Percentiles rank a stretch among this genome's conserved stretches.
Evolutionary conservation across 2,888 invertebrate genomes (phyloP).

Genomic region (Drosophila mimetica): DNA sequence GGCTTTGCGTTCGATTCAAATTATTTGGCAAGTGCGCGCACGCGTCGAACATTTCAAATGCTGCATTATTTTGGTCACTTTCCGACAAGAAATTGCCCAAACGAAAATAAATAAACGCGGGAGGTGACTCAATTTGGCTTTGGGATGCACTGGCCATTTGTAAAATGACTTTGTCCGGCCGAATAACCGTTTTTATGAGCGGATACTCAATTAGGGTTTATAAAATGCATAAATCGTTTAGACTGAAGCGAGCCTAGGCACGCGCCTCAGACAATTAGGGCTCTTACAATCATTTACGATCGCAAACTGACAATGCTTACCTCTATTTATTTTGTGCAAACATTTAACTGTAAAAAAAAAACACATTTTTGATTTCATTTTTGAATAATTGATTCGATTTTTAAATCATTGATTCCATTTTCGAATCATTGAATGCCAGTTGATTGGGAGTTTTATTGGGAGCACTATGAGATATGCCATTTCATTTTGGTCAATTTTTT

Average conservation of each 20-base stretch:
- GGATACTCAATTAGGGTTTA: conserved; percentile 69
- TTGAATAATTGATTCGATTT: no score
- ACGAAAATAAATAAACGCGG: conserved; percentile 22
- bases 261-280: conserved; percentile 55
- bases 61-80: conserved; percentile 31
- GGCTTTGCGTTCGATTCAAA: conserved; percentile 56
- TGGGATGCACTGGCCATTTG: conserved; percentile 56
- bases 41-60: conserved; percentile 71
- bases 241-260: conserved; percentile 51
- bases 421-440: no score
- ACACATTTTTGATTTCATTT: no score
- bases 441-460: no score
- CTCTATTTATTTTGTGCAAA: conserved; percentile 8
- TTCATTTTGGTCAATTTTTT: no score
- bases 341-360: background rate
- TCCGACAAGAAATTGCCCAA: conserved; percentile 25
- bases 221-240: conserved; percentile 63
- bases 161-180: conserved; percentile 15
- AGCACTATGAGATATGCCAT: no score
- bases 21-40: conserved; percentile 71
- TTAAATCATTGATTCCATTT: no score
- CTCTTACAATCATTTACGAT: conserved; percentile 32
- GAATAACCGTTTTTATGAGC: conserved; percentile 46
- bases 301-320: conserved; percentile 15
- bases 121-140: conserved; percentile 21